Conservation (phyloP, 2,113 vertebrate genomes). For the Callipepla californica region DNA sequence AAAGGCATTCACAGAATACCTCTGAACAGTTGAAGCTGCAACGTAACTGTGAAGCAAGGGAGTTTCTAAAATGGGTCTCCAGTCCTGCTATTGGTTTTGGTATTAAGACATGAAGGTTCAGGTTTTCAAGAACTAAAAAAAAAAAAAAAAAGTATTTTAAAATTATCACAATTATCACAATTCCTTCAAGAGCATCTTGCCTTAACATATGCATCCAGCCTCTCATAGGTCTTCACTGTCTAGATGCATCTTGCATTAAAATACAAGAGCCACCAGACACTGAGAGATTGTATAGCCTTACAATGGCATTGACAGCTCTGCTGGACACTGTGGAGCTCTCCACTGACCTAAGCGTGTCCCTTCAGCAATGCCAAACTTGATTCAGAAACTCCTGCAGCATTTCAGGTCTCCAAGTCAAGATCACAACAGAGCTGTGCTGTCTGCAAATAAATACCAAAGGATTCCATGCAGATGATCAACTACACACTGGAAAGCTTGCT, state of each 20-base stretch:
- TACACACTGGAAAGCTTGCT: neutral
- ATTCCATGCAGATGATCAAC: neutral
- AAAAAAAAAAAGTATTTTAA: neutral
- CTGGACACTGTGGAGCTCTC: neutral
- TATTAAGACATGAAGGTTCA: neutral
- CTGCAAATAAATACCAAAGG: neutral
- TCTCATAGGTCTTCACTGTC: neutral
- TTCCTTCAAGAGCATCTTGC: neutral
- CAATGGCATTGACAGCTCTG: neutral
- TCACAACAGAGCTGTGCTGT: neutral
- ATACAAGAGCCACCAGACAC: neutral
- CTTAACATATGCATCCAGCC: neutral
- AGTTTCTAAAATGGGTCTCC: neutral
- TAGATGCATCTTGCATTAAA: neutral
- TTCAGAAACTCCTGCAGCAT: neutral
- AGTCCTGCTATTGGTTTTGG: neutral
- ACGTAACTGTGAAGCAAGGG: neutral
- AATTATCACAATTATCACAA: neutral
- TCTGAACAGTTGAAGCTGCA: neutral
- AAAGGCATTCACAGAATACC: neutral
- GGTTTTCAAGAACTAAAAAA: neutral
- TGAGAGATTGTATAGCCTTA: fast-evolving
- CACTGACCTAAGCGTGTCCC: neutral
- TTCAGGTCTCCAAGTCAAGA: neutral
- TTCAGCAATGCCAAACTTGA: neutral